phyloP scores from a whole-genome alignment of 2,113 vertebrate species.

The Oncorhynchus keta region DNA sequence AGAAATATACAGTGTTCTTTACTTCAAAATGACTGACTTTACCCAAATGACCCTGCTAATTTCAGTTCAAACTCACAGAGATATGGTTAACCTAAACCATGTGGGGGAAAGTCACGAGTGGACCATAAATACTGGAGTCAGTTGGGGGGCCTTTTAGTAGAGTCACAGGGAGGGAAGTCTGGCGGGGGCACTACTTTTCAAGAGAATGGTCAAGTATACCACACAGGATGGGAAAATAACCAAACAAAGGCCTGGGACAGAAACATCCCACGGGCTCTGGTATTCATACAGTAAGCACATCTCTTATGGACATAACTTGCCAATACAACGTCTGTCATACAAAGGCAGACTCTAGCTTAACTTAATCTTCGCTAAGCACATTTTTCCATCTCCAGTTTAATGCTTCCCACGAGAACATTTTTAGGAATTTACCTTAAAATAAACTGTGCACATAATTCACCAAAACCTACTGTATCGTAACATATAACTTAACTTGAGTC shows the following conservation, averaged over 20 bases:
- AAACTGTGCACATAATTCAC: not conserved
- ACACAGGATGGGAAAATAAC: not conserved
- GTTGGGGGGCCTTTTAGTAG: not conserved
- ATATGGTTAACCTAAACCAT: not conserved
- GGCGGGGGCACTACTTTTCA: not conserved
- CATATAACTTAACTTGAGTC: not conserved
- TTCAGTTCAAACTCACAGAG: not conserved
- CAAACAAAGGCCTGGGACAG: not conserved
- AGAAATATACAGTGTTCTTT: too few species aligned
- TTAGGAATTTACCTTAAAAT: not conserved
- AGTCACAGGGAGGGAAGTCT: not conserved
- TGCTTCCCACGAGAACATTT: not conserved
- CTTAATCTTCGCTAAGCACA: not conserved
- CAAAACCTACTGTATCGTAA: not conserved
- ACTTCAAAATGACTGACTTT: too few species aligned
- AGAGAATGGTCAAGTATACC: not conserved
- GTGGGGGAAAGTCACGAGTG: not conserved
- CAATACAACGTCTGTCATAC: slow-evolving; percentile 13
- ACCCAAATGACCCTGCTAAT: too few species aligned
- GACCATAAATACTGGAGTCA: not conserved
- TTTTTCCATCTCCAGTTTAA: not conserved
- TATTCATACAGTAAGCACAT: not conserved
- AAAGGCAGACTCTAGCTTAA: not conserved
- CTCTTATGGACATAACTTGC: slow-evolving; percentile 6
- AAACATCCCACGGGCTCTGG: not conserved